Evolutionary conservation across 2,888 invertebrate genomes (phyloP), one percentile per base, ranked within the genome.

Genomic region (Drosophila melanocephala): DNA sequence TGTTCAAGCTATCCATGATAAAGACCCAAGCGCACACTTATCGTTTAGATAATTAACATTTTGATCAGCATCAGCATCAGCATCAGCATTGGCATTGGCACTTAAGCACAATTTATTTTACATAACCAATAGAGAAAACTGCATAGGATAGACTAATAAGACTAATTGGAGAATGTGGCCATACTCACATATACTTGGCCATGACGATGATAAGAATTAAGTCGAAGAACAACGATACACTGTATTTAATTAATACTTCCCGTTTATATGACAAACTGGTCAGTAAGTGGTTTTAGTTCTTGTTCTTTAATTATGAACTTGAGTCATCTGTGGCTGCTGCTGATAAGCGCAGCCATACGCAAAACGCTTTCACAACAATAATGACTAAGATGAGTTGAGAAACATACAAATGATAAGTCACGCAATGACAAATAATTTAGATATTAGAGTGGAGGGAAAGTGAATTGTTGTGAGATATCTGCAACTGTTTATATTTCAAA

Each of bases 21-120:
- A 75, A 37, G 19, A 35, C 32, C 37, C 12, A 39, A 47, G 37
- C 14, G 50, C 30, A 37, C 64, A 77, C 55, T 56, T 58, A 76
- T 72, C 64, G 63, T 64, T 77, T 39, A 35, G 50, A 44, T 69
- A 79, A 77, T 79, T 61, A 72, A 73, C 57, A 61, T 62, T 55
- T 66, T 67, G 62, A 77, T 72, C 77, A 53, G 35, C 26, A 14
- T 44, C 12, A 12, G 12, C 32, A 28, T 33, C 33, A 53, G 35
- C 26, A 14, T 47, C 14, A 14, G 22, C 33, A 33, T 33, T 35
- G 14, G 35, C 7, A 39, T 30, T 26, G 9, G 28, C 57, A 58
- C 39, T 50, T 44, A 55, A 55, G 19, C 44, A 28, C 59, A 60
- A 60, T 74, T 64, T 28, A 42, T 64, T 55, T 57, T 71, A 63